Base-by-base conservation (phyloP, 2,888 invertebrate species). In the Ashinkailepas kermadecensis region DNA sequence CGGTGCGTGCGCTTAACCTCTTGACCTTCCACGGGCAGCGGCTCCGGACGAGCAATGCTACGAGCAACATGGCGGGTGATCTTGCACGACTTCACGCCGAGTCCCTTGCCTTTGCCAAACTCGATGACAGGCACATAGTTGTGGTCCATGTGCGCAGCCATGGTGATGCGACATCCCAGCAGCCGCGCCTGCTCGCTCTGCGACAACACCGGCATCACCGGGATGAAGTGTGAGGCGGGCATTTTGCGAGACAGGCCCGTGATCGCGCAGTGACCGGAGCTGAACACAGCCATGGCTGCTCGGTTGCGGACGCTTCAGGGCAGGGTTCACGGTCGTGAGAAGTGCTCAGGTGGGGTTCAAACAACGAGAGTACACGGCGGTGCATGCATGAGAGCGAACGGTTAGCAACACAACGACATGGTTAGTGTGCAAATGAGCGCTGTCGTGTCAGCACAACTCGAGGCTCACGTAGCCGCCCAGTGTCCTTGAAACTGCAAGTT, bases 81-180 rank as follows among this genome's bases (percentile, higher is more conserved):
- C 79, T 58, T 79, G 58, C 79, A 79, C 13, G 58, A 58, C 23
- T 7, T 15, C 23, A 79, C 79, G 6, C 79, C 58, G 13, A 79
- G 58, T 3, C 79, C 59, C 79, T 79, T 79, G 25, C 79, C 79
- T 8, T 83, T 84, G 39, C 85, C 84, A 82, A 83, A 83, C 80
- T 85, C 84, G 78, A 85, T 83, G 18, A 85, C 80, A 13, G 86
- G 86, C 39, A 85, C 83, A 83, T 85, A 86, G 67, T 85, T 83
- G 82, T 86, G 86, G 11, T 82, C 81, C 74, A 85, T 84, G 9
- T 84, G 83, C n/a, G 84, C 83, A 56, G 83, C 93, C 82, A 93
- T 93, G 80, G 93, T 94, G 85, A 94, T 93, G 85, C 93, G 91
- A 88, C 94, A 93, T 58, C 79, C 79, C 25, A 79, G 58, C 15